Conservation (phyloP, 2,797 vertebrate genomes). For the Mustela erminea region DNA sequence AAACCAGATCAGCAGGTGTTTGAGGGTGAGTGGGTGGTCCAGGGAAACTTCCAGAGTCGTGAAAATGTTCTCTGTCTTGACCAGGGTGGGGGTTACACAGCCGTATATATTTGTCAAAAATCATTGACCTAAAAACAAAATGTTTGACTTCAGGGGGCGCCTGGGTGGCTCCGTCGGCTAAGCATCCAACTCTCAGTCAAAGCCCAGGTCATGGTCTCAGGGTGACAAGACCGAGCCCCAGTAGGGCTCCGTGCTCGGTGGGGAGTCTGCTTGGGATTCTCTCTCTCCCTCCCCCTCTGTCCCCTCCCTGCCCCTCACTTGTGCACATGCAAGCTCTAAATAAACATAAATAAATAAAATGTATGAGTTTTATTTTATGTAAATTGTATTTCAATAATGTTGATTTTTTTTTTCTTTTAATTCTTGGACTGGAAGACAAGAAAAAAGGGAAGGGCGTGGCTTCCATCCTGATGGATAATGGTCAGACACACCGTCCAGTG, state of each 20-base stretch:
- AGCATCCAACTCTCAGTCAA: neutral
- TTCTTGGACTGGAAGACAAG: neutral
- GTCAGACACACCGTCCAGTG: neutral
- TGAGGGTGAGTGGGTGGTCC: accelerated
- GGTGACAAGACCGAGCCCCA: neutral
- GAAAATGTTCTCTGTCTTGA: neutral
- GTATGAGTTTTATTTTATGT: neutral
- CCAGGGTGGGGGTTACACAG: accelerated
- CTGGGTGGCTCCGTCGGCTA: neutral
- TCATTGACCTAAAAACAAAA: neutral
- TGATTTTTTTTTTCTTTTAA: neutral
- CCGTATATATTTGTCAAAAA: neutral
- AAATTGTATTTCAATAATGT: neutral
- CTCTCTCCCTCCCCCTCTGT: neutral
- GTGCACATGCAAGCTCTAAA: neutral
- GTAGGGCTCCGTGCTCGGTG: neutral
- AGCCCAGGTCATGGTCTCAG: neutral
- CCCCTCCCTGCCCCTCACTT: neutral
- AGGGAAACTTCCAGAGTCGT: neutral
- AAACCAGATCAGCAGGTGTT: neutral
- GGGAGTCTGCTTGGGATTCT: neutral
- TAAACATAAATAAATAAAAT: neutral
- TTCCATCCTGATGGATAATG: neutral
- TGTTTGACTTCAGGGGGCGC: neutral
- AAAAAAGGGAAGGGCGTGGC: neutral